These are phyloP conservation scores for Campoletis raptor DNA, from an alignment of 2,888 invertebrate species.

Conservation along the genomic window DNA sequence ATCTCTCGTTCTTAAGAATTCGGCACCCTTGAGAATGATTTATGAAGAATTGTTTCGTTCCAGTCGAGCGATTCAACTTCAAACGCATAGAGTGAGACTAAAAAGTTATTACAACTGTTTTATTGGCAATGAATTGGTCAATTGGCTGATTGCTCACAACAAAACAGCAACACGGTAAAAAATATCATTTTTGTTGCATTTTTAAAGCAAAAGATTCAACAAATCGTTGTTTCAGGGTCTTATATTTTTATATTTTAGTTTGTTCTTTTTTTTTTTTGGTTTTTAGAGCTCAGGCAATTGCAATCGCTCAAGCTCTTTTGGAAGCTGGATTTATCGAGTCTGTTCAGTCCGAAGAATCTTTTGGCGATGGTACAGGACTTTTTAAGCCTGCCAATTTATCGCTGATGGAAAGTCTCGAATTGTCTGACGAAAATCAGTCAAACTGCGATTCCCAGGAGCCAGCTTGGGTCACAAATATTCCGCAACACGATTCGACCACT, in stretches of 20 bases:
- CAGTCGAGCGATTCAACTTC: conserved; percentile 87
- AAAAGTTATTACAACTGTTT: conserved; percentile 91
- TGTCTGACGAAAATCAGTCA: conserved; percentile 83
- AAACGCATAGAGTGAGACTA: conserved; percentile 89
- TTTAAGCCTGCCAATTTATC: conserved; percentile 84
- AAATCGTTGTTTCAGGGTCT: neutral
- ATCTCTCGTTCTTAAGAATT: conserved; percentile 86
- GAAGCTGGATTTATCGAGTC: conserved; percentile 92
- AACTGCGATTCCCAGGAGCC: conserved; percentile 87
- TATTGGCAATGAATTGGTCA: conserved; percentile 92
- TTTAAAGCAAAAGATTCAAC: neutral
- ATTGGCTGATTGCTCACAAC: conserved; percentile 93
- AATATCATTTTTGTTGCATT: neutral
- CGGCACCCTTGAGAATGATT: conserved; percentile 87
- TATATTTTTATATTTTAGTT: neutral
- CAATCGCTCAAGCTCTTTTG: conserved; percentile 92
- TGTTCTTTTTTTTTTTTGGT: neutral
- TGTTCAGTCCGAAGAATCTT: conserved; percentile 83
- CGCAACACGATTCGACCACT: conserved; percentile 85
- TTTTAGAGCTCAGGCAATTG: conserved; percentile 90
- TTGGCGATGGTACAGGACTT: conserved; percentile 85
- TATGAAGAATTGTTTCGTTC: conserved; percentile 88
- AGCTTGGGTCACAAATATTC: conserved; percentile 88
- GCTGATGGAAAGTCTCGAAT: conserved; percentile 80
- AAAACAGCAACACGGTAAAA: conserved; percentile 90